Evolutionary conservation across 2,797 vertebrate genomes (phyloP).

Genomic region (Pipistrellus kuhlii): DNA sequence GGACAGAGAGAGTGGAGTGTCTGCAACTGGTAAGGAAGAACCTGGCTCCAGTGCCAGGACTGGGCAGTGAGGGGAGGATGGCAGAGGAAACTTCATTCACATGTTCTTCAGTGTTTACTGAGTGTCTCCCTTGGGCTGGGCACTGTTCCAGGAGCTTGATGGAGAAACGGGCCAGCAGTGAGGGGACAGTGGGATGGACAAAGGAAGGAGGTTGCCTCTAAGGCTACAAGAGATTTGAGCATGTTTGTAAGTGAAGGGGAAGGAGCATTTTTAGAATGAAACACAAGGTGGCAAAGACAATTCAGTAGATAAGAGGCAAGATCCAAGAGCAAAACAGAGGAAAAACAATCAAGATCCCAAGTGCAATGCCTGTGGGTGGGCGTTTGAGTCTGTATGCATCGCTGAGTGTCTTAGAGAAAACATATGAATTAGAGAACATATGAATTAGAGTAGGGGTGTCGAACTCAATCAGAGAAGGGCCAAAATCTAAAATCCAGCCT

Average conservation of each 20-base stretch:
- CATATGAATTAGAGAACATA: neutral
- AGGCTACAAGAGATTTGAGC: neutral
- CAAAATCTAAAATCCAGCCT: no score
- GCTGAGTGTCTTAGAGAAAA: neutral
- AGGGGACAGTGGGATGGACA: neutral
- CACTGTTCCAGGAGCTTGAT: neutral
- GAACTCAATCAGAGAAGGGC: no score
- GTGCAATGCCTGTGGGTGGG: no score
- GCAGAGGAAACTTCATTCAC: neutral
- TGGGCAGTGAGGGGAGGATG: neutral
- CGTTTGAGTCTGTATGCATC: no score
- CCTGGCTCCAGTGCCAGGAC: neutral
- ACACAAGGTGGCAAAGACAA: neutral
- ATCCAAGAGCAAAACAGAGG: neutral
- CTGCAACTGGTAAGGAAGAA: neutral
- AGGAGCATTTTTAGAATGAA: neutral
- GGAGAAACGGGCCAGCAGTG: neutral
- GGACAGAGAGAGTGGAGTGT: neutral
- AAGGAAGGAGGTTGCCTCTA: neutral
- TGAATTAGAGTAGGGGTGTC: neutral
- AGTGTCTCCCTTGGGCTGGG: neutral
- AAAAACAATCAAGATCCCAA: neutral
- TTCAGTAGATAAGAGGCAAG: neutral
- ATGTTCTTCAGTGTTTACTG: neutral
- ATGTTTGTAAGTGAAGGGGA: neutral